These are phyloP conservation scores for Aproaerema taeniolella DNA, from an alignment of 2,888 invertebrate genomes.

Conservation along the genomic window DNA sequence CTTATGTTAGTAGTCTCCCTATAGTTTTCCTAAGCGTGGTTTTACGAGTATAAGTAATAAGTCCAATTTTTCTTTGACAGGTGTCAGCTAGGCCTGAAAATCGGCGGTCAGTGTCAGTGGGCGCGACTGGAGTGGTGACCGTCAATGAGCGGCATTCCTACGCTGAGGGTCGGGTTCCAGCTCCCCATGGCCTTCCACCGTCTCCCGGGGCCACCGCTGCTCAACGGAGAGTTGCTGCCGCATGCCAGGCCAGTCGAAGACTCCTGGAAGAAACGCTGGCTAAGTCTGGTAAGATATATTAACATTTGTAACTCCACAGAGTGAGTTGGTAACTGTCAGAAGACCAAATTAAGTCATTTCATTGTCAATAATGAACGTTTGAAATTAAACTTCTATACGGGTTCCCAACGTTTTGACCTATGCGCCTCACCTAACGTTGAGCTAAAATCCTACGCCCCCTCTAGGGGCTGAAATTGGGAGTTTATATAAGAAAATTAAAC, in stretches of 20 bases:
- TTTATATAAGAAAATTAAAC: no score
- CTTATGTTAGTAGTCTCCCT: no score
- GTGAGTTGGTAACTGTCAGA: neutral
- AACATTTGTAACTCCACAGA: no score
- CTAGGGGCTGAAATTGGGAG: no score
- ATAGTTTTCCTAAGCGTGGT: no score
- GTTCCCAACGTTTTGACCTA: no score
- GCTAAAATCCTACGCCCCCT: no score
- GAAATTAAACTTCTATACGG: no score
- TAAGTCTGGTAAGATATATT: conserved; percentile 69
- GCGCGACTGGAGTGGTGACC: conserved; percentile 34
- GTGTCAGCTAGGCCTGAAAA: conserved; percentile 53
- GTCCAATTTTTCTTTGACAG: conserved; percentile 36
- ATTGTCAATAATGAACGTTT: no score
- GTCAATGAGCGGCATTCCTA: conserved; percentile 51
- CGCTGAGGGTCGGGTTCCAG: conserved; percentile 57
- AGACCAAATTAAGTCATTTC: no score
- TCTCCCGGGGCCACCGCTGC: conserved; percentile 57
- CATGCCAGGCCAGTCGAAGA: conserved; percentile 78
- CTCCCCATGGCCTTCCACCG: conserved; percentile 59
- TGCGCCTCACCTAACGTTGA: no score
- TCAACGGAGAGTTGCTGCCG: conserved; percentile 53
- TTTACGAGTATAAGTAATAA: no score
- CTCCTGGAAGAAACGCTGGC: conserved; percentile 82
- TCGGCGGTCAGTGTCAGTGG: conserved; percentile 57